These are phyloP conservation scores for Vulpes ferrilata DNA, from an alignment of 2,113 vertebrate species.

Conservation along the genomic window DNA sequence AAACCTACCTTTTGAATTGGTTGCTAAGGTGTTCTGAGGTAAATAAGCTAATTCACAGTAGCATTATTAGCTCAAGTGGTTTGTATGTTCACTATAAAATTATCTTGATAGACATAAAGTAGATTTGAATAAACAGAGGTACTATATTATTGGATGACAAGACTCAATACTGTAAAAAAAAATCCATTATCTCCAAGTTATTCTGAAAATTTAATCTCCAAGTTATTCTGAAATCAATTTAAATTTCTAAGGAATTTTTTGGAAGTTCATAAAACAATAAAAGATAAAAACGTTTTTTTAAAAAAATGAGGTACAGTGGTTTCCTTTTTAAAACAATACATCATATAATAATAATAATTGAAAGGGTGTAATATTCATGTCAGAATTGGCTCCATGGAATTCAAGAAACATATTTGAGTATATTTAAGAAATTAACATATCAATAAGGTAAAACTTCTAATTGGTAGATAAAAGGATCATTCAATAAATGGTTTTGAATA, in stretches of 20 bases:
- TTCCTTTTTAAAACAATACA: slow-evolving; percentile 24
- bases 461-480: neutral
- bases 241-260: neutral
- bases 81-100: slow-evolving; percentile 48
- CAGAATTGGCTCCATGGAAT: neutral
- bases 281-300: neutral
- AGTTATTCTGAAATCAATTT: slow-evolving; percentile 9
- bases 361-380: neutral
- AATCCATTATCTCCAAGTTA: neutral
- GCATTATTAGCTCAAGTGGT: neutral
- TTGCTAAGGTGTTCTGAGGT: neutral
- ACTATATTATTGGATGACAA: neutral
- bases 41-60: neutral
- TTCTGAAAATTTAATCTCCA: slow-evolving; percentile 27
- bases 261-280: neutral
- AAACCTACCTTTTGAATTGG: neutral
- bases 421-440: neutral
- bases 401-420: neutral
- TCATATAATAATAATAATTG: neutral
- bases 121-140: neutral
- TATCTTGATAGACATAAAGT: slow-evolving; percentile 10
- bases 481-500: neutral
- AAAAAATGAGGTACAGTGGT: neutral
- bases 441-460: neutral
- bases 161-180: neutral